These are phyloP conservation scores for Hemicentrotus pulcherrimus DNA, from an alignment of 35 echinoderm and acorn worm species.

Conservation along the genomic window DNA sequence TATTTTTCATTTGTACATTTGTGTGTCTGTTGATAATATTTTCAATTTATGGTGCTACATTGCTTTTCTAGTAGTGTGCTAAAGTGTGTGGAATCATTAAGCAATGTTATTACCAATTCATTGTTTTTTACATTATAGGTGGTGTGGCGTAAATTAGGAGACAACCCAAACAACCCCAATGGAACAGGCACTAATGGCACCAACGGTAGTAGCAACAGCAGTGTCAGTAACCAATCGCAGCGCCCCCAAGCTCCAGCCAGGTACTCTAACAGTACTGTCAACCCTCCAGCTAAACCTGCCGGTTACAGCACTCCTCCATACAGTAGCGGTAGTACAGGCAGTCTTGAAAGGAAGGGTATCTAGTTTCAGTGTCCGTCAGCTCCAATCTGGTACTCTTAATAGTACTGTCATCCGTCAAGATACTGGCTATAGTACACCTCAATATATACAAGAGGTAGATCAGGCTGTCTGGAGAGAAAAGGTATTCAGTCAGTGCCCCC, in stretches of 20 bases:
- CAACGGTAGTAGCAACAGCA: background rate
- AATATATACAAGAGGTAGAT: background rate
- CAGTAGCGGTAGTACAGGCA: constrained; percentile 54
- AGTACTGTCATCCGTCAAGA: background rate
- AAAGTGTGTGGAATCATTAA: background rate
- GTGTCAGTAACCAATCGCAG: constrained; percentile 25
- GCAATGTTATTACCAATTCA: background rate
- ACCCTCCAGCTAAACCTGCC: background rate
- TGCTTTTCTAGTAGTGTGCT: background rate
- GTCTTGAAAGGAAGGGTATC: constrained; percentile 57
- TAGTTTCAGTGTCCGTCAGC: background rate
- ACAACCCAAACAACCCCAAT: constrained; percentile 45
- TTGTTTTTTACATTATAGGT: constrained; percentile 36
- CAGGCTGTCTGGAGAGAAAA: constrained; percentile 51
- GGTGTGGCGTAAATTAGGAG: constrained; percentile 70
- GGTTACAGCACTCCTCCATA: constrained; percentile 36
- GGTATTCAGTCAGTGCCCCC: background rate
- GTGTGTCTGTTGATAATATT: background rate
- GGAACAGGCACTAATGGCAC: background rate
- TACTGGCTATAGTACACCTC: background rate
- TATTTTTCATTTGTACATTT: too few species aligned
- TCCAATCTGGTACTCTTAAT: background rate
- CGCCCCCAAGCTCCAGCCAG: constrained; percentile 43
- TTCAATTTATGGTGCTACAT: background rate
- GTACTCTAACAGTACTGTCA: constrained; percentile 29